phyloP scores from a whole-genome alignment of 1,140 invertebrate species.

The Dufourea novaeangliae region DNA sequence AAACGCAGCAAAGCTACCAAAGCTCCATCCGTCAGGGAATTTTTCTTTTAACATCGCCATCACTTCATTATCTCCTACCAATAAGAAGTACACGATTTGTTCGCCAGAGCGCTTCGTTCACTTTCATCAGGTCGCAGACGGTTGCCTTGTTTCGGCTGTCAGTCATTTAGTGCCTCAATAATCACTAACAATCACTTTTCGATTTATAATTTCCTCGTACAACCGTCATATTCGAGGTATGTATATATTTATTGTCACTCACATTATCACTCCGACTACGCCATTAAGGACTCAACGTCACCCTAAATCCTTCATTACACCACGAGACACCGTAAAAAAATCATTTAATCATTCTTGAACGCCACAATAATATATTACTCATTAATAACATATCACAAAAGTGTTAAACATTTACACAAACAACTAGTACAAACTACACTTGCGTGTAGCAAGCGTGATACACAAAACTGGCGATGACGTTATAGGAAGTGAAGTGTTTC shows the following conservation, averaged over 20 bases:
- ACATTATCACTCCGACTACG: background rate
- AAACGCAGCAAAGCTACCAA: background rate
- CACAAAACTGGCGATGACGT: background rate
- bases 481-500: background rate
- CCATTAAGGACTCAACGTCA: background rate
- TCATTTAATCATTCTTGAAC: background rate
- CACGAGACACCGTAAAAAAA: background rate
- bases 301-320: background rate
- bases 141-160: constrained; percentile 42
- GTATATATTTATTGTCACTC: constrained; percentile 4
- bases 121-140: constrained; percentile 29
- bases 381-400: background rate
- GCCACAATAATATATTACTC: background rate
- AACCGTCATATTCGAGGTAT: background rate
- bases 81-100: constrained; percentile 43
- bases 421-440: too few species aligned
- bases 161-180: background rate
- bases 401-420: background rate
- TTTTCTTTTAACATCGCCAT: constrained; percentile 21
- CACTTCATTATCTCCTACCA: constrained; percentile 44
- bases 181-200: background rate
- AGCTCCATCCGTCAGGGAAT: too few species aligned
- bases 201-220: background rate
- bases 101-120: constrained; percentile 49
- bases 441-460: background rate